Evolutionary conservation across 30 jellyfish, hydroid and myxozoan species (phyloP).

Genomic region (Aurelia aurita complex sp. Pacific): DNA sequence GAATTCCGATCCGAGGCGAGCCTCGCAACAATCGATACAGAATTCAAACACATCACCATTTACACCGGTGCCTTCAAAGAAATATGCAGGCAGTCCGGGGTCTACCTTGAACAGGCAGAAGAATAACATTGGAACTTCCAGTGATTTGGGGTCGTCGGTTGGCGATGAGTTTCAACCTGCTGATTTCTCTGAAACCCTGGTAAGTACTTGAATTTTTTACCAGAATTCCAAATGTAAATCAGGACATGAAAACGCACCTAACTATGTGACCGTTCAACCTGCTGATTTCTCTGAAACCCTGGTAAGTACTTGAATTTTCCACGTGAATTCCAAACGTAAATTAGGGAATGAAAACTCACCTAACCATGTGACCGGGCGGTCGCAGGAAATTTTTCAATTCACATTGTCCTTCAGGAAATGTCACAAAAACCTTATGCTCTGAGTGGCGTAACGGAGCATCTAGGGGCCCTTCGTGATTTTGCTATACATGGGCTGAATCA

Average conservation of each 20-base stretch:
- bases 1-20: conserved; percentile 24
- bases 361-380: no score
- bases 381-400: no score
- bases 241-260: no score
- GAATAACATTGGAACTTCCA: conserved; percentile 72
- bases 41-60: conserved; percentile 63
- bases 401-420: no score
- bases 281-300: conserved; percentile 62
- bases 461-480: no score
- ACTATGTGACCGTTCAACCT: neutral
- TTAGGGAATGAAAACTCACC: no score
- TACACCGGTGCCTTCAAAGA: conserved; percentile 56
- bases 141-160: conserved; percentile 96
- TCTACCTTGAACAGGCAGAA: conserved; percentile 74
- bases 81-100: conserved; percentile 80
- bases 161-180: conserved; percentile 84
- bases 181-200: conserved; percentile 67
- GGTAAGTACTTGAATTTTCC: conserved; percentile 30
- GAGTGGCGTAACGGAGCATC: no score
- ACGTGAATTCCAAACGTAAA: no score
- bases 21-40: conserved; percentile 31
- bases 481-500: no score
- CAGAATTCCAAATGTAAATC: no score
- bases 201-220: conserved; percentile 2
- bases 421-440: no score